A percentile compares a stretch with the other conserved stretches of the same genome.
phyloP scores from a whole-genome alignment of 2,888 invertebrate species.

The Ophion slaviceki region DNA sequence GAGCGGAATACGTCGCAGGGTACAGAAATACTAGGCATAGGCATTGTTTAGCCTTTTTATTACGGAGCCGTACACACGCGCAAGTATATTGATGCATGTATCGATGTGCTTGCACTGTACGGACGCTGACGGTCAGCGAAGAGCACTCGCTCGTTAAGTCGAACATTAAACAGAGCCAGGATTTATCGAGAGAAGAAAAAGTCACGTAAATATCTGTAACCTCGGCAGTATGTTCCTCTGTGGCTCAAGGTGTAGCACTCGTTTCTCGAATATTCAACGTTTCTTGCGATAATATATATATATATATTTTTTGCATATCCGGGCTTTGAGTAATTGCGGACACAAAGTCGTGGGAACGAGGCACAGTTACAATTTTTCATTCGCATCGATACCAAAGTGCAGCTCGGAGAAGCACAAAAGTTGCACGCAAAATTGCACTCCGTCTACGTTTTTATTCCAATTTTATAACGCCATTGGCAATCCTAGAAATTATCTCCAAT shows the following conservation, averaged over 20 bases:
- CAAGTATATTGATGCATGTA: neutral
- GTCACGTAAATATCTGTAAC: constrained; percentile 16
- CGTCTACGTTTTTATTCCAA: too few species aligned
- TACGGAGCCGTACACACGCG: constrained; percentile 3
- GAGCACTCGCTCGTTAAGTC: constrained; percentile 59
- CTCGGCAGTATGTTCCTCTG: neutral
- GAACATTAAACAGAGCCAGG: constrained; percentile 56
- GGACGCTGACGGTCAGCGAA: constrained; percentile 27
- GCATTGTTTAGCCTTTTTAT: constrained; percentile 31
- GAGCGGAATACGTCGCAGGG: constrained; percentile 10
- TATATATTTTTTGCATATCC: neutral
- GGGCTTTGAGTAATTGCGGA: constrained; percentile 1
- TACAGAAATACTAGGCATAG: constrained; percentile 20
- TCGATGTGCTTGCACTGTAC: neutral
- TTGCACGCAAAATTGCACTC: too few species aligned
- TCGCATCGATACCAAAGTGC: neutral
- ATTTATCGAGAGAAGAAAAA: constrained; percentile 38
- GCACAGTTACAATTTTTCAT: neutral
- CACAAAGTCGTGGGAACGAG: neutral
- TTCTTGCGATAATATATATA: neutral
- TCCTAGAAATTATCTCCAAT: too few species aligned
- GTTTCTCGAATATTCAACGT: neutral
- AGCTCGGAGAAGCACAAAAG: neutral
- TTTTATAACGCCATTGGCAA: too few species aligned
- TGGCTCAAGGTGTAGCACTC: neutral